Base-by-base conservation (phyloP, 2,888 invertebrate species). In the Cinara cedri region DNA sequence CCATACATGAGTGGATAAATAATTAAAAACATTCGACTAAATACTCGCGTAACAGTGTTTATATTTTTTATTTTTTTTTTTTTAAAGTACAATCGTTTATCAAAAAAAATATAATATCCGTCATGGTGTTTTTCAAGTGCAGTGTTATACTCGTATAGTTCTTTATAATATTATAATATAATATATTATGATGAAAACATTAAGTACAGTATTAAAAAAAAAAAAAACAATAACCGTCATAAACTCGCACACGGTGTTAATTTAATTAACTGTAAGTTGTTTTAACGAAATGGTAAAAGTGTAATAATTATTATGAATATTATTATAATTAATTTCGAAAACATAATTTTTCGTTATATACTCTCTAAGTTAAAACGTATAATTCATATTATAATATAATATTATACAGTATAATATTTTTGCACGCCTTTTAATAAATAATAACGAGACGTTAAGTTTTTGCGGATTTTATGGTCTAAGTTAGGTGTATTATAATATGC, bases 231-330 rank as follows among this genome's bases (percentile, higher is more conserved):
- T 21, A 13, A 70, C 54, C 34, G 3, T 19, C 8, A 34, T 54
- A 70, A 42, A 54, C 54, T 21, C 42, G 21, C 21, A 54, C 51
- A 70, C 19, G 46, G 34, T 51, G 19, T 34, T 51, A n/a, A 14
- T 54, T 70, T 54, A 70, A 70, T 70, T 54, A 55, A 70, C 34
- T 54, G 19, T 9, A 54, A 54, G 42, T 42, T 21, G 34, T 42
- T 55, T 42, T 16, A 54, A 10, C 14, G 34, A 42, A 70, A 55
- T 19, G 42, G 4, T 55, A 55, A 70, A 54, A 70, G 54, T 55
- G 54, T 42, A 70, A 34, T 34, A 34, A 34, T 34, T 4, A 34
- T 34, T 4, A 34, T 34, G 34, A 34, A 34, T 4, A 34, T 34
- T 4, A 34, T 34, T 4, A 34, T 34, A 6, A 34, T 4, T 4